These are phyloP conservation scores for Tenthredo notha DNA, from an alignment of 2,888 invertebrate species.

Conservation along the genomic window DNA sequence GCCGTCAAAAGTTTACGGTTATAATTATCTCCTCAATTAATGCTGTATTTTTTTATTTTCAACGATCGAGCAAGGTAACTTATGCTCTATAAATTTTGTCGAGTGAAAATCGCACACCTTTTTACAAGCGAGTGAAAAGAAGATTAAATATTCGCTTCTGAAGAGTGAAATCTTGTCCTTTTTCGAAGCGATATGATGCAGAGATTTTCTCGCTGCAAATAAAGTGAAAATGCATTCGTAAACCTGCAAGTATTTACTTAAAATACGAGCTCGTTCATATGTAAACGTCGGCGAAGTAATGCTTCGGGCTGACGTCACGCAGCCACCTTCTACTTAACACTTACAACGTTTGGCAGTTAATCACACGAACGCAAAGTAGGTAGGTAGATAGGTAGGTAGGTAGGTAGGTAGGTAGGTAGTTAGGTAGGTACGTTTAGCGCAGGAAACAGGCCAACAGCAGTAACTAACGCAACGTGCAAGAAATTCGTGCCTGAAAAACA, in stretches of 20 bases:
- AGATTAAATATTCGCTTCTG: neutral
- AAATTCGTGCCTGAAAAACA: conserved; percentile 32
- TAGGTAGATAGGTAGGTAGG: neutral
- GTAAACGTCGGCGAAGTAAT: neutral
- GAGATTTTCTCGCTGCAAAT: neutral
- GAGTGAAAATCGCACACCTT: neutral
- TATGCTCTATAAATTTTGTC: neutral
- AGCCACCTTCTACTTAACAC: conserved; percentile 38
- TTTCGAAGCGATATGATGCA: neutral
- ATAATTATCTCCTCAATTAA: neutral
- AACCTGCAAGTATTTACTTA: neutral
- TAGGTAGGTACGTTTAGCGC: conserved; percentile 10
- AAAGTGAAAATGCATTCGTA: neutral
- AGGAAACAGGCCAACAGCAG: conserved; percentile 10
- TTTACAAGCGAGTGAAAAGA: neutral
- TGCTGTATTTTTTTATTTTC: neutral
- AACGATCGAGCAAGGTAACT: too few species aligned
- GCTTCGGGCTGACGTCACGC: conserved; percentile 19
- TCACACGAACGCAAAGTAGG: conserved; percentile 5
- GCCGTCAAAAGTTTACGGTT: neutral
- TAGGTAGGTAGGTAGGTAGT: neutral
- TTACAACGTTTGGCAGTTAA: conserved; percentile 24
- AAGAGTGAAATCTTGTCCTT: neutral
- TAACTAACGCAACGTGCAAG: conserved; percentile 3
- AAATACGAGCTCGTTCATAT: neutral